phyloP scores from a whole-genome alignment of 2,113 vertebrate species.

The Lasiurus cinereus region DNA sequence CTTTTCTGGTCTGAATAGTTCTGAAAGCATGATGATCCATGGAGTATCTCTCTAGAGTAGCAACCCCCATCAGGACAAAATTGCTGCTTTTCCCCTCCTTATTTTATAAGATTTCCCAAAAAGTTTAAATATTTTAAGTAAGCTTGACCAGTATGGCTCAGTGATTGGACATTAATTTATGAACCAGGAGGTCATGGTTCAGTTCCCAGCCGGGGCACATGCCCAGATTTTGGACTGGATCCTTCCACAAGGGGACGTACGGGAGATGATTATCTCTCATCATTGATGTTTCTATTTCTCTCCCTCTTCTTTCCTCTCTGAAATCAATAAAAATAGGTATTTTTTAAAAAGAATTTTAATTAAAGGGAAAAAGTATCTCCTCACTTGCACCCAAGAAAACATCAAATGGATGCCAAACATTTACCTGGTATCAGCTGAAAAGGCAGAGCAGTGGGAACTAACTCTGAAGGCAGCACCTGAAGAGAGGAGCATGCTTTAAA shows the following conservation, averaged over 20 bases:
- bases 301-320: too few relatives aligned
- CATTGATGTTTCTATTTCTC: too few relatives aligned
- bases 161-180: too few relatives aligned
- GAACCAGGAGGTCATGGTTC: too few relatives aligned
- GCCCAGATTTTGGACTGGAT: too few relatives aligned
- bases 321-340: too few relatives aligned
- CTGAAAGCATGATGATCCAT: not conserved
- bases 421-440: not conserved
- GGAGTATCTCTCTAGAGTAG: not conserved
- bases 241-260: too few relatives aligned
- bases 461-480: fast-evolving
- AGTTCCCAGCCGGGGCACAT: too few relatives aligned
- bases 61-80: not conserved
- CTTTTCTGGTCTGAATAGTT: not conserved
- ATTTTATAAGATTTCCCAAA: not conserved
- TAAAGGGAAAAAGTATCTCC: not conserved
- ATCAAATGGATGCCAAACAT: not conserved
- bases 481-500: fast-evolving
- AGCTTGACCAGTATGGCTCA: not conserved
- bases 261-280: too few relatives aligned
- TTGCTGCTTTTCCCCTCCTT: not conserved
- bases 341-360: not conserved
- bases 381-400: not conserved
- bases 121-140: not conserved
- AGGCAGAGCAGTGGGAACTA: not conserved